phyloP scores from a whole-genome alignment of 2,113 vertebrate species.

The Rhipidura dahli region DNA sequence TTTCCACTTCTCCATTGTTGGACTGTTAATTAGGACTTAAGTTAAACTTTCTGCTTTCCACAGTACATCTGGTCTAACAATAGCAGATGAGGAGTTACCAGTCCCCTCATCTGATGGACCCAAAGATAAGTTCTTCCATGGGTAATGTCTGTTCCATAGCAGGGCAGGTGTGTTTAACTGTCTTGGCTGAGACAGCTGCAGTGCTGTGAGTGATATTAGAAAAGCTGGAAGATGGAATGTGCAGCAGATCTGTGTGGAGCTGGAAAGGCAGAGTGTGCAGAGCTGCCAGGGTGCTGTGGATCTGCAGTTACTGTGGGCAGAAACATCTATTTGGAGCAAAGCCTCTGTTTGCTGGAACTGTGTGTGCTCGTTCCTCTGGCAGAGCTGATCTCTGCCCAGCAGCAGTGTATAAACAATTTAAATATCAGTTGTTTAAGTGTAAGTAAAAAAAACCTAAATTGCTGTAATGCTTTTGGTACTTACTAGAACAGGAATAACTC shows the following conservation, averaged over 20 bases:
- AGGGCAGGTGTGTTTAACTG: not conserved
- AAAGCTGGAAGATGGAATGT: not conserved
- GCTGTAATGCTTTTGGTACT: slow-evolving; percentile 23
- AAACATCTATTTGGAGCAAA: not conserved
- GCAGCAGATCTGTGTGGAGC: not conserved
- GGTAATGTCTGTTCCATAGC: not conserved
- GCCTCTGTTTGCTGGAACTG: slow-evolving; percentile 10
- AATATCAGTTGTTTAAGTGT: slow-evolving; percentile 19
- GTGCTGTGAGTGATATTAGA: not conserved
- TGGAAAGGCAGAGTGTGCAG: not conserved
- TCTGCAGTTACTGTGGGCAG: not conserved
- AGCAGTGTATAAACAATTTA: slow-evolving; percentile 40
- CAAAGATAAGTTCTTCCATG: not conserved
- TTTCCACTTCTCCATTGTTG: not conserved
- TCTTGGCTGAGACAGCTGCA: not conserved
- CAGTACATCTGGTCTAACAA: not conserved
- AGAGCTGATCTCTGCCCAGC: not conserved
- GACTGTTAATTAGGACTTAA: not conserved
- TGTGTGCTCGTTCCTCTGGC: not conserved
- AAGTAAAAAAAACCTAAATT: slow-evolving; percentile 7
- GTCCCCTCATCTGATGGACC: not conserved
- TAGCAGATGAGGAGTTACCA: not conserved
- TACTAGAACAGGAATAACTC: not conserved
- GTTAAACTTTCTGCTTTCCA: not conserved
- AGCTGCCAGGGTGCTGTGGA: not conserved